Conservation (phyloP, 2,888 invertebrate genomes). For the Thalpophila matura region DNA sequence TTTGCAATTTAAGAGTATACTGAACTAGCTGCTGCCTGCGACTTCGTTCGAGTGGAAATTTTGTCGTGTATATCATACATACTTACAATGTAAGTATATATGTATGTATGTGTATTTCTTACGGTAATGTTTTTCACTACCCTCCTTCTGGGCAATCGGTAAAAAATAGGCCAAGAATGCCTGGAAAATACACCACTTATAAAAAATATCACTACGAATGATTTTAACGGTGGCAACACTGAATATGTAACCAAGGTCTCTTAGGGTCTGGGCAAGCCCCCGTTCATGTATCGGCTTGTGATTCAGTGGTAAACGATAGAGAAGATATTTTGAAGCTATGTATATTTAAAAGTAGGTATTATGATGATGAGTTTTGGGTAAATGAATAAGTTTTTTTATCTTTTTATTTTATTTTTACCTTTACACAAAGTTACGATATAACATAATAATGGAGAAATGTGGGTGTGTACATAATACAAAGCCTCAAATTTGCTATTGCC, state of each 20-base stretch:
- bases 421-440: no score
- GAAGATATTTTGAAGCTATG: conserved; percentile 3
- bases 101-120: no score
- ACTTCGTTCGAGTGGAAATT: no score
- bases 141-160: no score
- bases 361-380: neutral
- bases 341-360: neutral
- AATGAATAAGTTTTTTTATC: neutral
- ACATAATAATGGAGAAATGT: no score
- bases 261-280: conserved; percentile 12
- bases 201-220: conserved; percentile 29
- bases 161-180: no score
- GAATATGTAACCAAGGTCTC: conserved; percentile 57
- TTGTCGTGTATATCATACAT: no score
- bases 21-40: neutral
- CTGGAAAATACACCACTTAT: conserved; percentile 15
- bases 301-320: conserved; percentile 17
- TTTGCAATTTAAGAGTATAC: conserved; percentile 4
- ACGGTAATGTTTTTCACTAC: no score
- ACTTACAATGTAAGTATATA: no score
- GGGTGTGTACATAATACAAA: no score
- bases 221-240: conserved; percentile 41
- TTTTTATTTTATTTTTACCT: no score
- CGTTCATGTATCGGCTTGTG: neutral
- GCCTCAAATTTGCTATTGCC: no score